Evolutionary conservation across 2,797 vertebrate genomes (phyloP).

Genomic region (Acanthopagrus latus): DNA sequence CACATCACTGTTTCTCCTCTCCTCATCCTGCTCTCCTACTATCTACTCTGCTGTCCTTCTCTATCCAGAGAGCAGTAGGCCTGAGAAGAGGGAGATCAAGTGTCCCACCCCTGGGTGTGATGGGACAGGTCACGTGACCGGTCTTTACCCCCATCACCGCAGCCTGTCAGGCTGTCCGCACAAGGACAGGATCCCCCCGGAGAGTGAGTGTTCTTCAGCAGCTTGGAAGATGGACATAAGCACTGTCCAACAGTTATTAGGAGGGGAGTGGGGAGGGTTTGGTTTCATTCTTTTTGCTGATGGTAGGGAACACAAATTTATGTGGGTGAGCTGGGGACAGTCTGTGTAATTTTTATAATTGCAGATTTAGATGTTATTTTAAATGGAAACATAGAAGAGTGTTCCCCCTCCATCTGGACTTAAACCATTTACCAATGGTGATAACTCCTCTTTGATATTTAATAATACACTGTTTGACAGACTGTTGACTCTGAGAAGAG

Average conservation of each 20-base stretch:
- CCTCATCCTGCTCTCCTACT: conserved; percentile 1
- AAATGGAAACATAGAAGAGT: neutral
- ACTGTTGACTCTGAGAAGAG: too few species aligned
- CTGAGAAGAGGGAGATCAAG: conserved; percentile 97
- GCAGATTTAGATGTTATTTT: neutral
- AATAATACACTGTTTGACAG: neutral
- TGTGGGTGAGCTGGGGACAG: too few species aligned
- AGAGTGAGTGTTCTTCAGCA: conserved; percentile 90
- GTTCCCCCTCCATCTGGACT: neutral
- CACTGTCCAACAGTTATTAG: neutral
- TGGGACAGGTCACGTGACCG: conserved; percentile 96
- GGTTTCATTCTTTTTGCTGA: neutral
- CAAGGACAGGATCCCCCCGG: conserved; percentile 98
- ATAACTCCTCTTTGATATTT: neutral
- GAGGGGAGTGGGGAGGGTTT: too few species aligned
- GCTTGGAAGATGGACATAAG: conserved; percentile 31
- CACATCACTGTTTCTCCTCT: neutral
- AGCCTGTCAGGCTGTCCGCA: conserved; percentile 98
- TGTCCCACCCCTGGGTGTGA: conserved; percentile 98
- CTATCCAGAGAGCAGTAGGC: conserved; percentile 90
- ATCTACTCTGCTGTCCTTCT: neutral
- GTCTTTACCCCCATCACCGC: conserved; percentile 98
- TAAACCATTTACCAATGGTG: neutral
- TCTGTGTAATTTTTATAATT: neutral
- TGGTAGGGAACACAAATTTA: neutral